Evolutionary conservation across 2,113 vertebrate species (phyloP).

Genomic region (Gasterosteus aculeatus): DNA sequence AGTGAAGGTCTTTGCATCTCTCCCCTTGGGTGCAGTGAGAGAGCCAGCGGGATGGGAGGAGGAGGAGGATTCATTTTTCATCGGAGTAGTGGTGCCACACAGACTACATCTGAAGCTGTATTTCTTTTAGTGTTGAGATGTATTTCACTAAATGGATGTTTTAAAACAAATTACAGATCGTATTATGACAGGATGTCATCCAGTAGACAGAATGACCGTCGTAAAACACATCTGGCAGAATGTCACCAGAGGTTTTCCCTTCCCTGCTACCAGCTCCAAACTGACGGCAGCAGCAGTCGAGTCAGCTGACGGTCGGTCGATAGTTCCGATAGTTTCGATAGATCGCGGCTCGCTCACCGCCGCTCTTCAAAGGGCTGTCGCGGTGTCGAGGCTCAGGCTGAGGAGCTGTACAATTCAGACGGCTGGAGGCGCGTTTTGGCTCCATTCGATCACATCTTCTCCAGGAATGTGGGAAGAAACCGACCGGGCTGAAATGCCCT

Average conservation of each 20-base stretch:
- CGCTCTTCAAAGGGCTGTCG: neutral
- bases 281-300: neutral
- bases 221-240: neutral
- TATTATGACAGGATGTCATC: too few relatives aligned
- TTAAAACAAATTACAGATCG: too few relatives aligned
- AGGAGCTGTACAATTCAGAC: neutral
- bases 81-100: conserved; percentile 33
- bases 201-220: neutral
- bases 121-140: conserved; percentile 6
- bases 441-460: neutral
- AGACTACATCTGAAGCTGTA: conserved; percentile 21
- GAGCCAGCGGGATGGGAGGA: conserved; percentile 49
- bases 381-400: neutral
- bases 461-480: conserved; percentile 4
- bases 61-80: conserved; percentile 50
- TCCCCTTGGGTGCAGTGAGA: conserved; percentile 35
- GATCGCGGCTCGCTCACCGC: conserved; percentile 7
- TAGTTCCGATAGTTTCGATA: too few relatives aligned
- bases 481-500: conserved; percentile 26
- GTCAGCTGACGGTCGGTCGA: neutral
- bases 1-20: conserved; percentile 32
- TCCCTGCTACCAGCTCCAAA: neutral
- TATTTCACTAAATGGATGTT: neutral
- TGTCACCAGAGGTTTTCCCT: neutral
- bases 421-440: neutral